Evolutionary conservation across 2,113 vertebrate species (phyloP).

Genomic region (Cyanoliseus patagonus): DNA sequence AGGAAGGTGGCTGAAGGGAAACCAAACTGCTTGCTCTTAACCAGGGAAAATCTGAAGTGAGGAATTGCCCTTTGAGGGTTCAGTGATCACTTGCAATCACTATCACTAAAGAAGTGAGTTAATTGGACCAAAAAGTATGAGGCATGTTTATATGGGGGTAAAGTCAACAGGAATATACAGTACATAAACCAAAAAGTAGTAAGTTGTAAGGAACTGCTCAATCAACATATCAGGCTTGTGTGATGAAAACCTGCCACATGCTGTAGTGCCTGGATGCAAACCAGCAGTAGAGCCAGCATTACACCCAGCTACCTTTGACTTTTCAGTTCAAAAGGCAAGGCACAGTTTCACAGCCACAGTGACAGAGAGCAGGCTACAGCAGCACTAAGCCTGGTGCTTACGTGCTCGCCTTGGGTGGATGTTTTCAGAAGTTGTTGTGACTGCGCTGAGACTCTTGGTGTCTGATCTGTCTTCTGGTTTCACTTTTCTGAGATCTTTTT

Average conservation of each 20-base stretch:
- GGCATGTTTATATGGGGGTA: neutral
- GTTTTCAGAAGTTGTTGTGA: neutral
- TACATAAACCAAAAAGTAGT: neutral
- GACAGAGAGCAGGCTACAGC: neutral
- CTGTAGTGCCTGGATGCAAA: neutral
- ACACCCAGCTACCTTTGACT: neutral
- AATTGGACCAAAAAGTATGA: neutral
- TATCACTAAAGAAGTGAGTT: neutral
- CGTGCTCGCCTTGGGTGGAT: rapidly evolving
- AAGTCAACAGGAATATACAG: neutral
- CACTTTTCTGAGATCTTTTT: neutral
- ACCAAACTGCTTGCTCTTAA: neutral
- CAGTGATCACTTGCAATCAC: neutral
- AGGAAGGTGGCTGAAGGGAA: neutral
- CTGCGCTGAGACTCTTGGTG: neutral
- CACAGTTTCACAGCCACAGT: neutral
- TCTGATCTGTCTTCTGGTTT: neutral
- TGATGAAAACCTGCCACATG: neutral
- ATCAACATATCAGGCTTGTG: neutral
- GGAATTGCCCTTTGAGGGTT: neutral
- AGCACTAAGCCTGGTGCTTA: rapidly evolving
- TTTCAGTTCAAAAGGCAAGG: neutral
- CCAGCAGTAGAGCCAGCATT: neutral
- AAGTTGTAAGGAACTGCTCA: neutral
- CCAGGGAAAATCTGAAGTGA: neutral